Evolutionary conservation across 2,888 invertebrate species (phyloP).

Genomic region (Apeira syringaria): DNA sequence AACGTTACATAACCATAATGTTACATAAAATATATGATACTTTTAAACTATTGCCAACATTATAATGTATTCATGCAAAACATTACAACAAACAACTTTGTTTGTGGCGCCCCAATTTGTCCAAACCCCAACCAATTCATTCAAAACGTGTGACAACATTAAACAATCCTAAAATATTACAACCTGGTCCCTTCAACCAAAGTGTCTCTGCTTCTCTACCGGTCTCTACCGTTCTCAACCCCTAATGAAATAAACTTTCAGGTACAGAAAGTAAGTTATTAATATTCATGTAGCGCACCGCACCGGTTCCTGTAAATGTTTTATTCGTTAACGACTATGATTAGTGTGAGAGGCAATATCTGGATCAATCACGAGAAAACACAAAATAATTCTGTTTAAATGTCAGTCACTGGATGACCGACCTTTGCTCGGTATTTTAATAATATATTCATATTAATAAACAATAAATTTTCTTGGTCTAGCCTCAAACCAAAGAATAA

Average conservation of each 20-base stretch:
- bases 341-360: conserved; percentile 10
- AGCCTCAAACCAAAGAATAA: too few relatives aligned
- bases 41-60: background rate
- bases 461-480: too few relatives aligned
- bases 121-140: conserved; percentile 13
- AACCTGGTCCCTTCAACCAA: conserved; percentile 7
- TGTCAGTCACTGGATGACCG: too few relatives aligned
- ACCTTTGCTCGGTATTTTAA: too few relatives aligned
- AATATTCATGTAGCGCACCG: conserved; percentile 70
- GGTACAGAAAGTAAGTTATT: conserved; percentile 69
- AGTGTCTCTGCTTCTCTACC: conserved; percentile 1
- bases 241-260: conserved; percentile 80
- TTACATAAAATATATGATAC: too few relatives aligned
- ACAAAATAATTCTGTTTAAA: too few relatives aligned
- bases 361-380: background rate
- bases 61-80: background rate
- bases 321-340: conserved; percentile 77
- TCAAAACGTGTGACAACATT: conserved; percentile 21
- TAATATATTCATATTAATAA: too few relatives aligned
- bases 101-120: background rate
- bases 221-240: conserved; percentile 38
- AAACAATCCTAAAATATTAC: conserved; percentile 24
- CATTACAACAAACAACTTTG: conserved; percentile 10
- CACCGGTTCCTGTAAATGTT: conserved; percentile 75
- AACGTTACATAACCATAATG: too few relatives aligned